Conservation (phyloP, 2,797 vertebrate species). For the Spea hammondii region DNA sequence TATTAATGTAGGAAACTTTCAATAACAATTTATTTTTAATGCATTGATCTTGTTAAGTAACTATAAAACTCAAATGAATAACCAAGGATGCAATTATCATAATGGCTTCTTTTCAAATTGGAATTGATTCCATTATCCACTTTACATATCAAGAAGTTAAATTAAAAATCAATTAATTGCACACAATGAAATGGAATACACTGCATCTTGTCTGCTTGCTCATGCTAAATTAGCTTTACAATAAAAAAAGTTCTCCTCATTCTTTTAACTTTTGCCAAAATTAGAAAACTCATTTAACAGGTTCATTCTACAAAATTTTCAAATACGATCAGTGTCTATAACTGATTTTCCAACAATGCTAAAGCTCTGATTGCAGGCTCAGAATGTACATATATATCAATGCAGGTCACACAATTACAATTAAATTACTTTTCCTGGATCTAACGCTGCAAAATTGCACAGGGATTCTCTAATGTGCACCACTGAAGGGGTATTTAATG, state of each 20-base stretch:
- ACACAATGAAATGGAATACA: conserved; percentile 50
- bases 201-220: conserved; percentile 38
- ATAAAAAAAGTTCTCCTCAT: conserved; percentile 27
- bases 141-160: conserved; percentile 52
- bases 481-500: too few relatives aligned
- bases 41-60: conserved; percentile 50
- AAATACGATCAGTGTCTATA: too few relatives aligned
- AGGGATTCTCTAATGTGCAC: too few relatives aligned
- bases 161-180: conserved; percentile 54
- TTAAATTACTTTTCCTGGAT: too few relatives aligned
- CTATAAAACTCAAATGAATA: conserved; percentile 50
- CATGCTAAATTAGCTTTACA: conserved; percentile 42
- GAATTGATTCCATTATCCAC: conserved; percentile 50
- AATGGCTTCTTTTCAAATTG: conserved; percentile 45
- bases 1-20: conserved; percentile 53
- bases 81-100: conserved; percentile 47
- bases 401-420: too few relatives aligned
- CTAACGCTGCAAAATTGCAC: too few relatives aligned
- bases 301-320: not conserved
- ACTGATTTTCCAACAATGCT: too few relatives aligned
- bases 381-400: too few relatives aligned
- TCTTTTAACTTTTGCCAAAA: conserved; percentile 37
- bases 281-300: conserved; percentile 1
- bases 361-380: too few relatives aligned
- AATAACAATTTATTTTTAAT: conserved; percentile 49